Evolutionary conservation across 92 coral and sea anemone genomes (phyloP), one percentile per base, ranked within the genome.

Genomic region (Parazoanthus atlanticus): DNA sequence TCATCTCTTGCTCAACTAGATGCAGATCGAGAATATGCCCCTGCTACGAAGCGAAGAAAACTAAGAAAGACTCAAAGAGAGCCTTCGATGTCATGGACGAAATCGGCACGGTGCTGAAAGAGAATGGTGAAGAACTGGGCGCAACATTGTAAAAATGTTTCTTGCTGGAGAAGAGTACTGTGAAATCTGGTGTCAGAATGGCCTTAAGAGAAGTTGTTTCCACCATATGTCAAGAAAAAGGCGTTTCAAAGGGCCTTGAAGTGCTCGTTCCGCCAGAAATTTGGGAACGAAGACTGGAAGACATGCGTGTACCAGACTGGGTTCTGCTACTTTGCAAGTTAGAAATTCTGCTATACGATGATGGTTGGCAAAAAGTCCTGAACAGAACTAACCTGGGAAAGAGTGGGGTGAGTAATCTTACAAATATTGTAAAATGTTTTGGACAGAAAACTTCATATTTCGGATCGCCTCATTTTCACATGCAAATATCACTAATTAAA

Each of bases 21-120:
- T 70, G 34, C 34, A 70, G 36, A 70, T 28, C 75, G 75, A 70
- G 75, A n/a, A 10, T 70, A 70, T 70, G 19, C 75, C 36, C 75
- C 75, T 70, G 74, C 74, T 67, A 67, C 74, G 74, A 67, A 67
- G 74, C 74, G 74, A 26, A 69, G 74, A 69, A 69, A 69, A 69
- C 74, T 69, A n/a, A 64, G 70, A 36, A 36, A n/a, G n/a, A n/a
- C n/a, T n/a, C n/a, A 2, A 58, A 64, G 70, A 64, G 26, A 64
- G 25, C 25, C 70, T 64, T 64, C 70, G 70, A 64, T 64, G 70
- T 64, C 70, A 64, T 64, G 70, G 28, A 64, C 70, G 70, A 64
- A 64, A 64, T 64, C 70, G 70, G 26, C 28, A 64, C 70, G 70
- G 70, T 64, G 70, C 70, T 64, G 70, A 64, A 64, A 64, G 70